phyloP scores from a whole-genome alignment of 2,797 vertebrate genomes.

The Dryobates pubescens region DNA sequence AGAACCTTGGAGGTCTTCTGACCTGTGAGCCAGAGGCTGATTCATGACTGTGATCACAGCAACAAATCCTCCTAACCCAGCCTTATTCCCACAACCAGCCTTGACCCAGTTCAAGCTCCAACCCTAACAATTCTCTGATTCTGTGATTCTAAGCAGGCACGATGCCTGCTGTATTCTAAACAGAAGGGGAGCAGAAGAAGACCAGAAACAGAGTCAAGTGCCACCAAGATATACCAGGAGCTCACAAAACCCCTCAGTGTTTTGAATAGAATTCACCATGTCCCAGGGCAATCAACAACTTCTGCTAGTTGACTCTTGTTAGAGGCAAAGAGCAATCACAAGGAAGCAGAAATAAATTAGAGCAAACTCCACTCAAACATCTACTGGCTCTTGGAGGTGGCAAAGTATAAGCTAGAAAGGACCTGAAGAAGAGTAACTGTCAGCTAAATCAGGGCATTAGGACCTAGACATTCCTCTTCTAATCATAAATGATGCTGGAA shows the following conservation, averaged over 20 bases:
- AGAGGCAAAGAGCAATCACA: not conserved
- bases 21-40: not conserved
- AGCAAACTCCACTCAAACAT: not conserved
- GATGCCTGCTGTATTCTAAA: not conserved
- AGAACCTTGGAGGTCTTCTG: not conserved
- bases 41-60: not conserved
- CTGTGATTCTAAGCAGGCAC: not conserved
- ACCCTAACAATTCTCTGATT: too few relatives aligned
- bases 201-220: not conserved
- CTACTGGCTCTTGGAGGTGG: not conserved
- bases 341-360: not conserved
- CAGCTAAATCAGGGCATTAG: not conserved
- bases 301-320: not conserved
- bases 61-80: not conserved
- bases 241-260: not conserved
- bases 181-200: not conserved
- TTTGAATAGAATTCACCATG: not conserved
- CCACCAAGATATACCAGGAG: not conserved
- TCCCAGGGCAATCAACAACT: not conserved
- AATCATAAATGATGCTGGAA: not conserved
- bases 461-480: not conserved
- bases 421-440: not conserved
- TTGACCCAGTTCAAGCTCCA: not conserved
- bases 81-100: not conserved
- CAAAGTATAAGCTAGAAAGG: not conserved